Evolutionary conservation across 2,888 invertebrate genomes (phyloP), one percentile per base, ranked within the genome.

Genomic region (Piscicola geometra): DNA sequence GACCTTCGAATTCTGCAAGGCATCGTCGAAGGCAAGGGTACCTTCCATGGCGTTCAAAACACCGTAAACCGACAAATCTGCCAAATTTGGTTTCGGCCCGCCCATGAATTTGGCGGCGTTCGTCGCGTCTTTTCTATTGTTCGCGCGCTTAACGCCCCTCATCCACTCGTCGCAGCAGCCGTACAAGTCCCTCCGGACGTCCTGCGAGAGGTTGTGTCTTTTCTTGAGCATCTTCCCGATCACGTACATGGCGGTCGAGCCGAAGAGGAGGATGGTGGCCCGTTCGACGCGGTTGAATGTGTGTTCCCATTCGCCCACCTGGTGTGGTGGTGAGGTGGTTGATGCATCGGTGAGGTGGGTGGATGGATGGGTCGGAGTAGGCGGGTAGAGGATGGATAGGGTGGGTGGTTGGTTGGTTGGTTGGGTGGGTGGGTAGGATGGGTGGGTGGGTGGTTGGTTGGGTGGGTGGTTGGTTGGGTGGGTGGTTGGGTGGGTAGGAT

Each of bases 271-370:
- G 86, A 97, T 93, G 50, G 94, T 84, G 69, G 89, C 86, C 79
- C 93, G 89, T 85, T 97, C 95, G 91, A 93, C 92, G 0, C 88
- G 83, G 0, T 93, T 91, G 84, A 98, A 98, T 81, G 92, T 89
- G 76, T 91, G 89, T 76, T 92, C 90, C 98, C 98, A 99, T 78
- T 92, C 91, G 0, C 97, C 98, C 15, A 91, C 92, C 81, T 92
- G 64, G 33, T 28, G 30, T 28, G 21, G 3, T 1, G n/a, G n/a
- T n/a, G n/a, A n/a, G n/a, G n/a, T n/a, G n/a, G n/a, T n/a, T n/a
- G n/a, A n/a, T n/a, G n/a, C n/a, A n/a, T n/a, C n/a, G n/a, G n/a
- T n/a, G n/a, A n/a, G n/a, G n/a, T n/a, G n/a, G n/a, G n/a, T n/a
- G n/a, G n/a, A n/a, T n/a, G n/a, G n/a, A n/a, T n/a, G n/a, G n/a